Percentiles rank a stretch among this genome's conserved stretches.
These are phyloP conservation scores for Hoplostethus atlanticus DNA, from an alignment of 2,797 vertebrate genomes.

Conservation along the genomic window DNA sequence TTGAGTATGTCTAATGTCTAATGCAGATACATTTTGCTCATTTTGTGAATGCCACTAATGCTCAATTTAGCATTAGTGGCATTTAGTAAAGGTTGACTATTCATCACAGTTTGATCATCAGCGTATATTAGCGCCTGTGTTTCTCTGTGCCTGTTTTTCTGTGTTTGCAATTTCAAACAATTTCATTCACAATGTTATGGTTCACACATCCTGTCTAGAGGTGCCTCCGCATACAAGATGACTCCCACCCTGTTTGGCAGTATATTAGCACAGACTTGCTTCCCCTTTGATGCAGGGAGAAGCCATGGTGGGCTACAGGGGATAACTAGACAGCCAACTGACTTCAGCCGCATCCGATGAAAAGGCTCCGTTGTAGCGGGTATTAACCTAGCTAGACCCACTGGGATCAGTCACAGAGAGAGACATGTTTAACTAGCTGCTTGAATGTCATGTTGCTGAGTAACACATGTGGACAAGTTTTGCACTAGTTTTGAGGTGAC, in stretches of 20 bases:
- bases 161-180: constrained; percentile 2
- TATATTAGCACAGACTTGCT: constrained; percentile 31
- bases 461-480: too few species aligned
- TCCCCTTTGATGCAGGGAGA: constrained; percentile 50
- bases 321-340: constrained; percentile 29
- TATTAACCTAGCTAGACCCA: constrained; percentile 36
- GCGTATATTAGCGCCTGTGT: constrained; percentile 1
- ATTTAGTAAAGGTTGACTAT: constrained; percentile 58
- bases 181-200: constrained; percentile 5
- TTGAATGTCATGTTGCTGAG: constrained; percentile 19
- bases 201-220: constrained; percentile 19
- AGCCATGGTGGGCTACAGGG: too few species aligned
- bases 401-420: constrained; percentile 20
- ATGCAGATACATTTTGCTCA: constrained; percentile 11
- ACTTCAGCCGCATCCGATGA: constrained; percentile 57
- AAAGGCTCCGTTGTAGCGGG: constrained; percentile 50
- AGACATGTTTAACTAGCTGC: constrained; percentile 54
- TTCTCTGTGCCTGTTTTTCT: constrained; percentile 2
- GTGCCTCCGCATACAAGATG: constrained; percentile 46
- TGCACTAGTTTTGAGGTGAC: too few species aligned
- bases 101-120: constrained; percentile 17
- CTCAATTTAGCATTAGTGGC: constrained; percentile 39
- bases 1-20: not conserved
- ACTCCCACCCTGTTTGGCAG: constrained; percentile 37
- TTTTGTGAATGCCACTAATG: constrained; percentile 27